Percentiles rank a stretch among this genome's conserved stretches.
Evolutionary conservation across 2,888 invertebrate species (phyloP).

Genomic region (Eucera pruinosa): DNA sequence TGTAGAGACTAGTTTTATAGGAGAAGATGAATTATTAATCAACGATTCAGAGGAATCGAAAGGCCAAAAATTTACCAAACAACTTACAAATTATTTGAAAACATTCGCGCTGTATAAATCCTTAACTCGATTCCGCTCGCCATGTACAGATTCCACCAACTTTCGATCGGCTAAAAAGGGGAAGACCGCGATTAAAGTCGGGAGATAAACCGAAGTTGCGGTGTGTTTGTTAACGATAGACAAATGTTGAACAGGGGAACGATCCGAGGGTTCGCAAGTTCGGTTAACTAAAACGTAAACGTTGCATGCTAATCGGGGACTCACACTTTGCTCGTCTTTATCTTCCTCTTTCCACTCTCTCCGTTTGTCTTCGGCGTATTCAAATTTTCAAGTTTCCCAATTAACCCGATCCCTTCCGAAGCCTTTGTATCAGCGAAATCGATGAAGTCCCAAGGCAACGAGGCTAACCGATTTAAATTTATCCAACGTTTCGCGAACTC

Average conservation of each 20-base stretch:
- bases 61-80: too few relatives aligned
- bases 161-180: too few relatives aligned
- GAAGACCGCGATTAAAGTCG: too few relatives aligned
- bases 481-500: constrained; percentile 28
- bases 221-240: constrained; percentile 43
- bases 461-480: constrained; percentile 62
- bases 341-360: constrained; percentile 34
- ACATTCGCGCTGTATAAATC: too few relatives aligned
- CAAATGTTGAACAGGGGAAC: constrained; percentile 64
- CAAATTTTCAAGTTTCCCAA: constrained; percentile 79
- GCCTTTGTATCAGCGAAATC: constrained; percentile 65
- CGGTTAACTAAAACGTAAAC: constrained; percentile 71
- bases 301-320: constrained; percentile 59
- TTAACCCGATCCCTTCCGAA: constrained; percentile 73
- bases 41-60: too few relatives aligned
- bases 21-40: too few relatives aligned
- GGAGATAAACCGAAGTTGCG: constrained; percentile 4
- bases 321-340: constrained; percentile 48
- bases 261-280: constrained; percentile 66
- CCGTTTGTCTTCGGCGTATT: constrained; percentile 76
- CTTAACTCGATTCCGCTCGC: too few relatives aligned
- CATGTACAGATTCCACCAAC: too few relatives aligned
- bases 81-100: too few relatives aligned
- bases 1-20: too few relatives aligned
- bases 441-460: constrained; percentile 45